These are phyloP conservation scores for Odocoileus hemionus DNA, from an alignment of 2,113 vertebrate species.

Conservation along the genomic window DNA sequence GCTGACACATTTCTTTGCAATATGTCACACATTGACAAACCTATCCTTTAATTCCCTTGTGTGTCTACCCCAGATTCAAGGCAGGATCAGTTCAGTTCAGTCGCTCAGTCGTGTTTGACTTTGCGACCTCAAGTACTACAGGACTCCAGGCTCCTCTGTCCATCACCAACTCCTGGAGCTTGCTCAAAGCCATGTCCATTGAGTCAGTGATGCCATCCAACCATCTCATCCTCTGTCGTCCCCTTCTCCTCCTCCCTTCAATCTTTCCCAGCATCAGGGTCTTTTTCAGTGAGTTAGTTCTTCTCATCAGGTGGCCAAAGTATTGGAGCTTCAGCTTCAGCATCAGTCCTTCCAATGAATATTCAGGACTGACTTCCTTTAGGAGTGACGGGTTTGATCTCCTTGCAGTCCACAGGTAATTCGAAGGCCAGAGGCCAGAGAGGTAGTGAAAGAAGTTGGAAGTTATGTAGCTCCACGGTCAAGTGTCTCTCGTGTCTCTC, in stretches of 20 bases:
- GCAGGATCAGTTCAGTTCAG: not conserved
- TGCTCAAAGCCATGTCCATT: not conserved
- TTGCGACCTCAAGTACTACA: not conserved
- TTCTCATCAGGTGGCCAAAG: not conserved
- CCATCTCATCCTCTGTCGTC: not conserved
- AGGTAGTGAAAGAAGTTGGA: not conserved
- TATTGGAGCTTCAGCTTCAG: not conserved
- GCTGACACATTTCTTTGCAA: constrained; percentile 2
- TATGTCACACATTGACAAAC: not conserved
- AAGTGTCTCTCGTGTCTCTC: not conserved
- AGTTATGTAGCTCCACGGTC: not conserved
- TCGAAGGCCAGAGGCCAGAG: not conserved
- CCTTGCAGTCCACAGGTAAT: not conserved
- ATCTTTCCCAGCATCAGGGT: not conserved
- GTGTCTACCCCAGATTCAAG: not conserved
- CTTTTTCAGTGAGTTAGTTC: not conserved
- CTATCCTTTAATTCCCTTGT: not conserved
- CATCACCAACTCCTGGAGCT: not conserved
- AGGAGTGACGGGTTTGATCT: not conserved
- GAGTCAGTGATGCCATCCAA: not conserved
- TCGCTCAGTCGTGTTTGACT: not conserved
- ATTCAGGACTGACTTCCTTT: not conserved
- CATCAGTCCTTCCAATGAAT: not conserved
- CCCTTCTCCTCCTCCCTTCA: not conserved
- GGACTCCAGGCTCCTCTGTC: not conserved